These are phyloP conservation scores for Sminthurides aquaticus DNA, from an alignment of 2,888 invertebrate species.

Conservation along the genomic window DNA sequence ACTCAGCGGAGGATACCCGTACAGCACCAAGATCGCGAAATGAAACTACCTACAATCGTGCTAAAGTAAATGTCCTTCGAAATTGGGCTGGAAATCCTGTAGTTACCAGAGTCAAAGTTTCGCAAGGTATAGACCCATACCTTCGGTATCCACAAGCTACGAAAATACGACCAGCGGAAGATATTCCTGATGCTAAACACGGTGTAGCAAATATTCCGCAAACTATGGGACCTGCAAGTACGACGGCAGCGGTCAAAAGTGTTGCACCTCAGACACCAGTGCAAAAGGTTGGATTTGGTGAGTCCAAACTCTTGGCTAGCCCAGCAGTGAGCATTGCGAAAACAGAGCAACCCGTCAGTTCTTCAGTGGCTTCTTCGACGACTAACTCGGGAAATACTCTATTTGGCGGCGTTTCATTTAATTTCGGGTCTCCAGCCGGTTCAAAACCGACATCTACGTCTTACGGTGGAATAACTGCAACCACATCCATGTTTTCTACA, in stretches of 20 bases:
- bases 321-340: no score
- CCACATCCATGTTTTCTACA: no score
- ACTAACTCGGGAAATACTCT: no score
- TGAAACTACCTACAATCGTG: background rate
- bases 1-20: background rate
- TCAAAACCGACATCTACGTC: no score
- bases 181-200: background rate
- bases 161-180: conserved; percentile 3
- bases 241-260: background rate
- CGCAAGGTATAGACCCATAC: conserved; percentile 15
- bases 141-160: background rate
- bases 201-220: conserved; percentile 2
- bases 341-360: no score
- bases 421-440: no score
- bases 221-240: background rate
- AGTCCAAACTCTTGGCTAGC: no score
- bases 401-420: no score
- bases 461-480: no score
- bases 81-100: conserved; percentile 10
- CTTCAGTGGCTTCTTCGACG: no score
- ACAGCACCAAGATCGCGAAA: background rate
- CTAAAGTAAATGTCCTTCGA: conserved; percentile 1
- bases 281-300: no score
- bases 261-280: background rate
- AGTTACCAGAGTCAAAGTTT: conserved; percentile 14